Base-by-base conservation (phyloP, 2,888 invertebrate genomes). In the Cephus rjabovi region DNA sequence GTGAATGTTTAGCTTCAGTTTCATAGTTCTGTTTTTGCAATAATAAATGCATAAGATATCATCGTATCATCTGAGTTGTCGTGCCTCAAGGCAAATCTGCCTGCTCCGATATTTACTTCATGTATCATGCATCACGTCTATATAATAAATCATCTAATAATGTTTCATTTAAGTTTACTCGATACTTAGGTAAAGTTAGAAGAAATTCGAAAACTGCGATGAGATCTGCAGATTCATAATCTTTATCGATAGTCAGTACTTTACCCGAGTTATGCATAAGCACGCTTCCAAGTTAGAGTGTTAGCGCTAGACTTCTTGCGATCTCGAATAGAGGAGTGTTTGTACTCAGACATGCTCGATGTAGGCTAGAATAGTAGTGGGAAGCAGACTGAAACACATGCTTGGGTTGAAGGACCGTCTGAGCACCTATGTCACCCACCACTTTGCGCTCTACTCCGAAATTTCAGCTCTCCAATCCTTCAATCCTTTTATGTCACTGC, bases 361-460 rank as follows among this genome's bases (percentile, higher is more conserved):
- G 77, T 30, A 34, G 37, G 75, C 40, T 40, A 31, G 71, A 76
- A 69, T 31, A 73, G 56, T 69, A 79, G 73, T 69, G 78, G 23
- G n/a, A 35, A 33, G 31, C 31, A 70, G 73, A 71, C 37, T 37
- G 12, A 37, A 37, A 37, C 37, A 37, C 37, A 37, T 37, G 37
- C 37, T 37, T 37, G 73, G 73, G 76, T 37, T 76, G 76, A 76
- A 76, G 76, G 76, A 56, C 73, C 76, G 76, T 76, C 76, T 85
- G 83, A 88, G 87, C 83, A 86, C 83, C 76, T 85, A 86, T 84
- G 84, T 84, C 81, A 84, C 86, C 87, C 87, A 84, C 82, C 83
- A 81, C 82, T 84, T 86, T 86, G 87, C 83, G 86, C 85, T 84
- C 85, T 87, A 88, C 88, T 88, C 85, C 82, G 83, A 82, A 86